These are phyloP conservation scores for Cyclina sinensis DNA, from an alignment of 1,140 invertebrate species.

Conservation along the genomic window DNA sequence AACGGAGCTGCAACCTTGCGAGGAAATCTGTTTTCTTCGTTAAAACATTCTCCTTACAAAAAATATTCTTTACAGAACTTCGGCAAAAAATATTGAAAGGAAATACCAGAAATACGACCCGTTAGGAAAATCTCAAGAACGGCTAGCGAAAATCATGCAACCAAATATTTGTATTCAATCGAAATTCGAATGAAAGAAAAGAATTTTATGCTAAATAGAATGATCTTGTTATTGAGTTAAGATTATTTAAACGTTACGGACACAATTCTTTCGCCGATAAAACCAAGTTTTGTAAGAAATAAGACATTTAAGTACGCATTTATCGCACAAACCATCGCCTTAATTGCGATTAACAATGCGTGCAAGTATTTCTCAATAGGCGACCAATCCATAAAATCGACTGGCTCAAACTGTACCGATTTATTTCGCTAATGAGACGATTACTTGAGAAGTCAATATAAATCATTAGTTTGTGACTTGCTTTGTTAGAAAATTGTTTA, in stretches of 20 bases:
- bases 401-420: not conserved
- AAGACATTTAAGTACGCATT: not conserved
- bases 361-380: constrained; percentile 28
- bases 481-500: constrained; percentile 21
- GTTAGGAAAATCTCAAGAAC: not conserved
- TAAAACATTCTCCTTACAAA: not conserved
- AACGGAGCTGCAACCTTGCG: not conserved
- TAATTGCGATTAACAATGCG: constrained; percentile 12
- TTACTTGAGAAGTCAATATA: constrained; percentile 31
- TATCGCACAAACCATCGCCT: not conserved
- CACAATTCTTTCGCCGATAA: not conserved
- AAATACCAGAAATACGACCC: not conserved
- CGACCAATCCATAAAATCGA: constrained; percentile 44
- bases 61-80: not conserved
- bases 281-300: constrained; percentile 7
- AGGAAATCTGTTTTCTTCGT: not conserved
- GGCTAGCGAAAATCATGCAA: not conserved
- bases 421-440: constrained; percentile 42
- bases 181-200: not conserved
- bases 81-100: not conserved
- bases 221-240: constrained; percentile 29
- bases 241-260: not conserved
- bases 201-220: not conserved
- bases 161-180: not conserved
- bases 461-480: constrained; percentile 44